Percentiles rank a stretch among this genome's conserved stretches.
Conservation (phyloP, 2,888 invertebrate genomes). For the Ypsolopha scabrella region DNA sequence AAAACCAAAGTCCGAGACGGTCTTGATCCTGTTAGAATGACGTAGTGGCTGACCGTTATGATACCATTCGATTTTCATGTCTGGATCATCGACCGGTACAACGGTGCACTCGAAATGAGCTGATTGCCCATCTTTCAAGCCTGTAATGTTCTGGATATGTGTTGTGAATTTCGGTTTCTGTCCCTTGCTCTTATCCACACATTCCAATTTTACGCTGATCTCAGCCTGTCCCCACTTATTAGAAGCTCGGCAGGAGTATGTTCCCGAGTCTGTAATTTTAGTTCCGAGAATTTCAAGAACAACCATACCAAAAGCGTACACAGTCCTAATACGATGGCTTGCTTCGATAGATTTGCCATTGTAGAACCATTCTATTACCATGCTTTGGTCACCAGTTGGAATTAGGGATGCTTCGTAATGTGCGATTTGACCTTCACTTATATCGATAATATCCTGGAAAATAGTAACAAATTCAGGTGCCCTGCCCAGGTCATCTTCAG, state of each 20-base stretch:
- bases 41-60: slow-evolving; percentile 92
- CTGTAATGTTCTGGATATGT: slow-evolving; percentile 90
- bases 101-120: slow-evolving; percentile 96
- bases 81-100: slow-evolving; percentile 93
- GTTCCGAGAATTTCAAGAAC: slow-evolving; percentile 96
- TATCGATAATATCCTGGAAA: slow-evolving; percentile 83
- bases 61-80: slow-evolving; percentile 96
- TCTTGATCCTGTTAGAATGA: slow-evolving; percentile 94
- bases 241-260: slow-evolving; percentile 88
- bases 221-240: slow-evolving; percentile 92
- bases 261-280: slow-evolving; percentile 92
- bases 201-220: slow-evolving; percentile 78
- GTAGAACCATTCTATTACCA: slow-evolving; percentile 97
- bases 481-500: slow-evolving; percentile 83
- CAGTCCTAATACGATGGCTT: slow-evolving; percentile 91
- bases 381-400: slow-evolving; percentile 93
- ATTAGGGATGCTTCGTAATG: slow-evolving; percentile 97
- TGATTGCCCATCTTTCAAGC: slow-evolving; percentile 93
- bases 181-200: slow-evolving; percentile 83
- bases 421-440: slow-evolving; percentile 95
- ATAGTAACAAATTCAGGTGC: slow-evolving; percentile 91
- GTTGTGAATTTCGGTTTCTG: slow-evolving; percentile 95
- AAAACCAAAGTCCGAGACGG: slow-evolving; percentile 97
- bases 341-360: slow-evolving; percentile 91
- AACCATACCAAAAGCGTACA: slow-evolving; percentile 98